Evolutionary conservation across 2,888 invertebrate species (phyloP).

Genomic region (Mythimna ferrago): DNA sequence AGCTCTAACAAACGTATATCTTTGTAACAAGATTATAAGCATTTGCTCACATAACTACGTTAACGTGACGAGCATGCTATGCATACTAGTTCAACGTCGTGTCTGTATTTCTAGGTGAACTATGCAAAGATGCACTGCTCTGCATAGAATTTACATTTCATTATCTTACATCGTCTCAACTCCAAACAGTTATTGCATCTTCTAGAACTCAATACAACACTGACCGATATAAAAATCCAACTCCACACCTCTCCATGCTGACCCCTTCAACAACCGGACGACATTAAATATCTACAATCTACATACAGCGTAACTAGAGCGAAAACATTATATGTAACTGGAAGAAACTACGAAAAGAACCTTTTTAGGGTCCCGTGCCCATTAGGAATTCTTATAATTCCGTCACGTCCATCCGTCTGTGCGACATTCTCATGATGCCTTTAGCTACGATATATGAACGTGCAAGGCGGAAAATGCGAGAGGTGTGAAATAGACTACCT

Average conservation of each 20-base stretch:
- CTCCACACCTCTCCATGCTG: background rate
- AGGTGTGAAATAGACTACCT: slow-evolving; percentile 13
- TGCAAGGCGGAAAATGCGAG: slow-evolving; percentile 10
- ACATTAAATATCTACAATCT: slow-evolving; percentile 27
- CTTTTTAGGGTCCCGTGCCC: slow-evolving; percentile 54
- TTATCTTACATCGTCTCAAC: slow-evolving; percentile 6
- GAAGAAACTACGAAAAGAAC: slow-evolving; percentile 48
- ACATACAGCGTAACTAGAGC: slow-evolving; percentile 24
- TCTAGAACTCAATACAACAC: slow-evolving; percentile 3
- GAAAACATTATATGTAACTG: slow-evolving; percentile 49
- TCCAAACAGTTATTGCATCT: background rate
- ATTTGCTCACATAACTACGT: slow-evolving; percentile 52
- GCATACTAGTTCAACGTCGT: slow-evolving; percentile 30
- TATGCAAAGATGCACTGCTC: slow-evolving; percentile 19
- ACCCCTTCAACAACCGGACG: slow-evolving; percentile 10
- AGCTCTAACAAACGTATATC: slow-evolving; percentile 32
- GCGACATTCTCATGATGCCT: slow-evolving; percentile 54
- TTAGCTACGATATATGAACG: slow-evolving; percentile 35
- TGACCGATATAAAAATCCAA: slow-evolving; percentile 9
- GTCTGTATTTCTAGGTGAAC: slow-evolving; percentile 24
- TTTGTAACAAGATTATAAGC: slow-evolving; percentile 48
- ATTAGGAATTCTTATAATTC: slow-evolving; percentile 62
- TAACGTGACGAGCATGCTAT: slow-evolving; percentile 41
- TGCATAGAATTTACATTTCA: background rate
- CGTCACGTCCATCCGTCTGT: slow-evolving; percentile 58